Evolutionary conservation across 2,888 invertebrate species (phyloP), one percentile per base, ranked within the genome.

Genomic region (Ophonus ardosiacus): DNA sequence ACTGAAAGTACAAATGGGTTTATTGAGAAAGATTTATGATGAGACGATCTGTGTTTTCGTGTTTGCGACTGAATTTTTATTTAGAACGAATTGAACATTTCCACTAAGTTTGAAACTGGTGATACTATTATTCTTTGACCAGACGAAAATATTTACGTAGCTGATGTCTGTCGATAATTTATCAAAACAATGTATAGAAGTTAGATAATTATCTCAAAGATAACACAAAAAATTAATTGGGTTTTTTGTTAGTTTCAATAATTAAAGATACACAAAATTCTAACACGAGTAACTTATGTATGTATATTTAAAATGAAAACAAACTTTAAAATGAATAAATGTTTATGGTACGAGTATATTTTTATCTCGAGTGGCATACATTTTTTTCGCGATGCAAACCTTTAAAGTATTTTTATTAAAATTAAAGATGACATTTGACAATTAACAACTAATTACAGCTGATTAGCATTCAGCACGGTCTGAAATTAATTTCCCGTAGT

Each of bases 1-100:
- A 71, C 71, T 71, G 15, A 17, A 43, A 71, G 43, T 40, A 71
- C 40, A 71, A 71, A 71, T 71, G 71, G 40, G 76, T 76, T 56
- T 76, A 56, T 56, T 51, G 40, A 8, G 76, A 76, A 78, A 78
- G 78, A 78, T 78, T 78, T 78, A 57, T 21, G 24, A 7, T 74
- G 15, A 68, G 38, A 38, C n/a, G 40, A 68, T 68, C 68, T 68
- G 38, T 68, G 68, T 68, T 68, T 38, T 38, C 68, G 15, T 74
- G 71, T 74, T 74, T 74, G 40, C 71, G 68, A 4, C 68, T 31
- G 38, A 68, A 63, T 63, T 68, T 68, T 68, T 68, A 68, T 68
- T 68, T 68, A 68, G 63, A 63, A 63, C 63, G 68, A 13, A 68
- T 17, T 68, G 68, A 40, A 68, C 31, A 43, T 43, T 43, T 74